Conservation (phyloP, 2,113 vertebrate genomes). For the Anolis sagrei region DNA sequence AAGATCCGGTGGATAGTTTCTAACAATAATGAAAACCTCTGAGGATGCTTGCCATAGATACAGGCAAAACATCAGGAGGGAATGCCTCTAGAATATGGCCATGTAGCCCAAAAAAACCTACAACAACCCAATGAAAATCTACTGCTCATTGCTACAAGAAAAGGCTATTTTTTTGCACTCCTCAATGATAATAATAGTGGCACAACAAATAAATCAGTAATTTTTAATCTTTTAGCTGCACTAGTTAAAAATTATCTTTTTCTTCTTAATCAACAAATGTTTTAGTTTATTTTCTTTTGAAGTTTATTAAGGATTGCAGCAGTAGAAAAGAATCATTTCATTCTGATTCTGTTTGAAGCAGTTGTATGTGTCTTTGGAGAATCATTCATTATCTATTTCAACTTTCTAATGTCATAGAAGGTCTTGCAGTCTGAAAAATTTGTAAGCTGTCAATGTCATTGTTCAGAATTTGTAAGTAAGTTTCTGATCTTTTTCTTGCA, state of each 20-base stretch:
- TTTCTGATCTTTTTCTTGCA: not conserved
- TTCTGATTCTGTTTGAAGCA: not conserved
- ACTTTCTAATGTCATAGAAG: not conserved
- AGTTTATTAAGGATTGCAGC: not conserved
- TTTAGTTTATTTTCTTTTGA: not conserved
- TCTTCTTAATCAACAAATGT: not conserved
- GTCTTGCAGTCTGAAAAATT: not conserved
- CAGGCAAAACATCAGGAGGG: no score
- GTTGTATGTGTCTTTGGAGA: not conserved
- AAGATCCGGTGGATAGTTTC: not conserved
- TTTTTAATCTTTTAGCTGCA: not conserved
- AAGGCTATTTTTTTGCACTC: not conserved
- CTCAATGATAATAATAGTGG: not conserved
- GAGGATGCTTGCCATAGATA: no score
- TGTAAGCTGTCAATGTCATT: not conserved
- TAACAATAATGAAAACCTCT: not conserved
- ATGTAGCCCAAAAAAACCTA: no score
- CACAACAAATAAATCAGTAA: not conserved
- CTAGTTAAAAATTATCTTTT: not conserved
- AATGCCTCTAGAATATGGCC: no score
- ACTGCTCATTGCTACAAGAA: not conserved
- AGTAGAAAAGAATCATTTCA: not conserved
- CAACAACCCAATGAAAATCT: not conserved
- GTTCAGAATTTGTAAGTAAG: not conserved
- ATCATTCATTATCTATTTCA: not conserved